Base-by-base conservation (phyloP, 2,113 vertebrate genomes). In the Centrocercus urophasianus region DNA sequence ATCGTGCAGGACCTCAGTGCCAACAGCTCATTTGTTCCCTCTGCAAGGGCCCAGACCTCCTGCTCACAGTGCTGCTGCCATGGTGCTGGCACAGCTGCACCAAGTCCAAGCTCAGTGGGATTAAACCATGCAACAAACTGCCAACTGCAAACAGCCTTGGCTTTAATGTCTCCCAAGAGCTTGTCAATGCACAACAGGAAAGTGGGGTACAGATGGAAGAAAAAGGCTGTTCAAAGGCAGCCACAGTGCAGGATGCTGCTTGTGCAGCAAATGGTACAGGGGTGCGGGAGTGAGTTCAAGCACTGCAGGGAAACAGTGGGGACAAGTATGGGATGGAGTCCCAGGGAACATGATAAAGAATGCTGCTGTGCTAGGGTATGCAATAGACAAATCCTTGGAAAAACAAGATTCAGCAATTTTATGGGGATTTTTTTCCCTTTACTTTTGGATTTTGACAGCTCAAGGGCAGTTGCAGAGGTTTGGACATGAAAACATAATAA, bases 1-100 rank as follows among this genome's bases (percentile, higher is more conserved):
- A 2, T 2, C 34, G 4, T 0, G 5, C 6, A 30, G 82, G 32
- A 38, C 4, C 48, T 48, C 54, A 38, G 0, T 6, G 16, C 5
- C 38, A 50, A 19, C 19, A 24, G 1, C 28, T 14, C 60, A 3
- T 4, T 32, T 12, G 57, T 1, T 10, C 2, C 17, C 0, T 1
- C 11, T 1, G 10, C 63, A 19, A 19, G 6, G 48, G 71, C 45
- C 32, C 0, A 38, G 47, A 14, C 18, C 38, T 45, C 25, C 21
- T 22, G 30, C 17, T 42, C 67, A 12, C 0, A 5, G n/a, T 43
- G 73, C 71, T 30, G 21, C 63, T 42, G 63, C 1, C 1, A 43
- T 4, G 2, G 15, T 2, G 2, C n/a, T 2, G 0, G 38, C 25
- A 61, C 22, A 27, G 6, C n/a, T 32, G 56, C 18, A 50, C 32